phyloP scores from a whole-genome alignment of 2,113 vertebrate genomes.

The Prinia subflava region DNA sequence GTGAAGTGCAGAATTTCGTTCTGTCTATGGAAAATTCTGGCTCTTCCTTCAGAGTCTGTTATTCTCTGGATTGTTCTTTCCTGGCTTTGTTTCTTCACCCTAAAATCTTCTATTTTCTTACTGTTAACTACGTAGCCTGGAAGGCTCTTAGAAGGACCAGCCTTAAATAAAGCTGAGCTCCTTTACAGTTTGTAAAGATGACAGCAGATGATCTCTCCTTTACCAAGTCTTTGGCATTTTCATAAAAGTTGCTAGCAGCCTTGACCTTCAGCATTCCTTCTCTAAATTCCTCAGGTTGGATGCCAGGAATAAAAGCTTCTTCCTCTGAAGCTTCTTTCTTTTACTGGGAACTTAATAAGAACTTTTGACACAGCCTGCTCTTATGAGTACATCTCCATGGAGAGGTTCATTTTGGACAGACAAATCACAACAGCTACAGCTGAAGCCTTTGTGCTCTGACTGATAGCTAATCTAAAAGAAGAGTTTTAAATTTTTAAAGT shows the following conservation, averaged over 20 bases:
- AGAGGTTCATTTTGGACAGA: not conserved
- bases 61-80: not conserved
- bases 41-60: not conserved
- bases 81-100: not conserved
- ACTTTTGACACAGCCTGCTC: not conserved
- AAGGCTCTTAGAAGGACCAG: not conserved
- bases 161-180: not conserved
- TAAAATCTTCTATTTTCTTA: not conserved
- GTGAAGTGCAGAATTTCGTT: not conserved
- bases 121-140: not conserved
- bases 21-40: not conserved
- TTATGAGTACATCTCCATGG: not conserved
- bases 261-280: not conserved
- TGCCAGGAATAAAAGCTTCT: not conserved
- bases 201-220: not conserved
- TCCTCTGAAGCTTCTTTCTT: not conserved
- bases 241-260: not conserved
- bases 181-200: not conserved
- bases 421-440: not conserved
- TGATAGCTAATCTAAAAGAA: slow-evolving; percentile 5
- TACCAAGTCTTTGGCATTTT: not conserved
- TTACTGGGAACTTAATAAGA: slow-evolving; percentile 2
- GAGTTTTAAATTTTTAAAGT: not conserved
- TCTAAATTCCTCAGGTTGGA: not conserved
- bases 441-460: not conserved